These are phyloP conservation scores for Villa cingulata DNA, from an alignment of 2,888 invertebrate species.

Conservation along the genomic window DNA sequence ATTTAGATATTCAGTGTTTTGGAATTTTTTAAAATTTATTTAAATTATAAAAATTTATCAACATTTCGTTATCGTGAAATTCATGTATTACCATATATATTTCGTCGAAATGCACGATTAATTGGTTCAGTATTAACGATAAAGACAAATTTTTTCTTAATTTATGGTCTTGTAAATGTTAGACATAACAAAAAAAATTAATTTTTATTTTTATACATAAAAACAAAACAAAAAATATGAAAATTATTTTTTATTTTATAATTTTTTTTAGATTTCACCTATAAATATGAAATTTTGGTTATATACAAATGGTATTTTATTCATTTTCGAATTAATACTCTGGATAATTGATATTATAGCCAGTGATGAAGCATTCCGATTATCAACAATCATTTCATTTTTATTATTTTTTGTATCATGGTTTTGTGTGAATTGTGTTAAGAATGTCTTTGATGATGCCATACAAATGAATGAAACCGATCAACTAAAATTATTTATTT, in stretches of 20 bases:
- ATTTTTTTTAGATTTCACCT: constrained; percentile 20
- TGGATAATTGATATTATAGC: constrained; percentile 19
- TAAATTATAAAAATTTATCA: constrained; percentile 6
- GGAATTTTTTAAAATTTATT: constrained; percentile 11
- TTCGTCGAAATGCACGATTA: constrained; percentile 21
- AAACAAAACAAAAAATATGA: too few species aligned
- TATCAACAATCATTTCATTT: constrained; percentile 15
- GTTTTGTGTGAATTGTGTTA: constrained; percentile 20
- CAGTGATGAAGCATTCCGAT: constrained; percentile 17
- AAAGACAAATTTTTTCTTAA: constrained; percentile 19
- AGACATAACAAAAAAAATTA: constrained; percentile 1
- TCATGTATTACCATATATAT: constrained; percentile 17
- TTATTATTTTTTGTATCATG: constrained; percentile 8
- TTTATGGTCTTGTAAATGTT: constrained; percentile 13
- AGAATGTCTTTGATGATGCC: constrained; percentile 19
- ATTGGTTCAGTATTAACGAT: constrained; percentile 20
- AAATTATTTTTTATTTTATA: not conserved
- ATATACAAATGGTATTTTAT: constrained; percentile 18
- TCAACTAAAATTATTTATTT: not conserved
- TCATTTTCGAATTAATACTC: constrained; percentile 19
- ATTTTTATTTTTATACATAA: too few species aligned
- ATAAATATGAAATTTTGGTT: constrained; percentile 21
- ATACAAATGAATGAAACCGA: constrained; percentile 11
- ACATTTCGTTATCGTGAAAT: constrained; percentile 20
- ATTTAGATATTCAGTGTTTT: constrained; percentile 8